A percentile compares a stretch with the other conserved stretches of the same genome.
Evolutionary conservation across 2,113 vertebrate genomes (phyloP).

Genomic region (Ammospiza caudacuta): DNA sequence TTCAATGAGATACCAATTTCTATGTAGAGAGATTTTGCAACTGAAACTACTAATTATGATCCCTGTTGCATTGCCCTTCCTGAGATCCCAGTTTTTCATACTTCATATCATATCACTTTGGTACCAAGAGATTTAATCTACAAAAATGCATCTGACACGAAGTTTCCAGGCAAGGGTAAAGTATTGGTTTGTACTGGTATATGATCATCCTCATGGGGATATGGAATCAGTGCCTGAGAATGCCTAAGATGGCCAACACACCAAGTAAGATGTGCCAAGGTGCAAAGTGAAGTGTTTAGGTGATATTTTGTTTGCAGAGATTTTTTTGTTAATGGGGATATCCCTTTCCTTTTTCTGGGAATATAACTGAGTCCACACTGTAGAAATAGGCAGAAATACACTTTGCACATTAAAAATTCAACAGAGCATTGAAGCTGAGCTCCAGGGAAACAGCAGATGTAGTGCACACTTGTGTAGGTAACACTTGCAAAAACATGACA

Average conservation of each 20-base stretch:
- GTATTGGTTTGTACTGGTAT: background rate
- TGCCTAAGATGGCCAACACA: background rate
- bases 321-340: background rate
- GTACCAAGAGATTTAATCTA: background rate
- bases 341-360: background rate
- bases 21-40: background rate
- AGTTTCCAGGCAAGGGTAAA: background rate
- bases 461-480: background rate
- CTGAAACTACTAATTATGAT: background rate
- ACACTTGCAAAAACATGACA: background rate
- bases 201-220: background rate
- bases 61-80: background rate
- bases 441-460: constrained; percentile 7
- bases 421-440: background rate
- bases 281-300: background rate
- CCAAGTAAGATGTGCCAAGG: background rate
- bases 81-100: background rate
- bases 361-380: background rate
- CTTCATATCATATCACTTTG: background rate
- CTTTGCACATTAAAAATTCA: background rate
- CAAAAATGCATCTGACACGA: background rate
- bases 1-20: background rate
- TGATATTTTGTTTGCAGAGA: accelerated
- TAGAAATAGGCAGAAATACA: background rate
- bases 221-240: background rate